Base-by-base conservation (phyloP, 2,888 invertebrate species). In the Cynaeus angustus region DNA sequence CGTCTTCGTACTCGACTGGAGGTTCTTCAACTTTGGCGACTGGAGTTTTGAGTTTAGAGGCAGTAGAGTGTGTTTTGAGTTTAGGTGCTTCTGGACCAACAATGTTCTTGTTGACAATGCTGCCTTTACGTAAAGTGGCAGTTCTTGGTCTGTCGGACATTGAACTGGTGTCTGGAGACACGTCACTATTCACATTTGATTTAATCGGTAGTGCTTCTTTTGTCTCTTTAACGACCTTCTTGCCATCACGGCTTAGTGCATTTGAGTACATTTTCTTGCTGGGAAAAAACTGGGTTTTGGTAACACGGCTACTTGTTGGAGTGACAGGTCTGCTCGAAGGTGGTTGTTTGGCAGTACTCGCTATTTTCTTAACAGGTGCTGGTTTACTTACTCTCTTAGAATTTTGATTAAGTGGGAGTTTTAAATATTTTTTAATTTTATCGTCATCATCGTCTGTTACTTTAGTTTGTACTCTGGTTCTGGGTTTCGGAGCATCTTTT, bases 1-100 rank as follows among this genome's bases (percentile, higher is more conserved):
- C 88, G 76, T 88, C 88, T 46, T 88, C 88, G 73, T 88, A 72
- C 33, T 77, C 74, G 9, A 72, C 71, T 30, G 75, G 59, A 12
- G 64, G 28, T 58, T 73, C 67, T 10, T 68, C 62, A 64, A 50
- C 41, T 33, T 33, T 45, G 6, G 48, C 16, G 4, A 33, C 5
- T 50, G 56, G 48, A 14, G 62, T 45, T 52, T 48, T 30, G 9
- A 52, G 37, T 48, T 71, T 70, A 12, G 79, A 76, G 13, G 73
- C 80, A 3, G 2, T 13, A 8, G n/a, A 37, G n/a, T 2, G 1
- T 13, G 6, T 13, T 12, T 41, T 41, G 6, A 53, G 41, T 48
- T 71, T 70, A 8, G 79, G 77, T 21, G 73, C 80, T 10, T 81
- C 82, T 13, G 83, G 84, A 3, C 83, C 83, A 13, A 79, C 83